Evolutionary conservation across 2,888 invertebrate genomes (phyloP).

Genomic region (Ligdia adustata): DNA sequence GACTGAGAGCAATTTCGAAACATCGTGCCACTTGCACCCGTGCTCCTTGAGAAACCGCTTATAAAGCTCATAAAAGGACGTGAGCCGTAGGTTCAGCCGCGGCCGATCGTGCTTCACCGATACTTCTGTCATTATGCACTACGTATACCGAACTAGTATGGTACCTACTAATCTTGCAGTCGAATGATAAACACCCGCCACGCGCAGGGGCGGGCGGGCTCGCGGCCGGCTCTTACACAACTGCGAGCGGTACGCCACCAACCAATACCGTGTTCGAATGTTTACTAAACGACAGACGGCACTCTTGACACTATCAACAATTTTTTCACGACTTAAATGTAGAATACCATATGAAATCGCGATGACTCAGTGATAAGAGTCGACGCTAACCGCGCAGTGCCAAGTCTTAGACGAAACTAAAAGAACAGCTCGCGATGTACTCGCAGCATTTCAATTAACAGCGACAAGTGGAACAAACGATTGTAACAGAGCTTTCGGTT

Average conservation of each 20-base stretch:
- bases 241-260: conserved; percentile 58
- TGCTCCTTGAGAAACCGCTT: conserved; percentile 78
- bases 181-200: conserved; percentile 38
- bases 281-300: conserved; percentile 36
- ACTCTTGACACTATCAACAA: conserved; percentile 28
- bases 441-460: conserved; percentile 71
- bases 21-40: conserved; percentile 79
- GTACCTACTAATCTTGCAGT: conserved; percentile 35
- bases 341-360: conserved; percentile 13
- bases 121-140: conserved; percentile 66
- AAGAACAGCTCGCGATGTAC: conserved; percentile 47
- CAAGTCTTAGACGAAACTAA: conserved; percentile 57
- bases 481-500: conserved; percentile 70
- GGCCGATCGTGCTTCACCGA: conserved; percentile 60
- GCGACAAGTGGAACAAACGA: conserved; percentile 64
- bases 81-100: conserved; percentile 60
- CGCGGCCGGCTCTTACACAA: conserved; percentile 67
- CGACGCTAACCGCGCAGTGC: conserved; percentile 36
- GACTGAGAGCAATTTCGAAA: conserved; percentile 71
- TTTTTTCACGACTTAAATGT: conserved; percentile 17
- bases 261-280: conserved; percentile 35
- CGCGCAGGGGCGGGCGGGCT: conserved; percentile 63
- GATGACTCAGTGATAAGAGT: conserved; percentile 23
- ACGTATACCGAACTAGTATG: conserved; percentile 42
- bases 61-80: conserved; percentile 75